These are phyloP conservation scores for Sepiola atlantica DNA, from an alignment of 2,888 invertebrate genomes.

Conservation along the genomic window DNA sequence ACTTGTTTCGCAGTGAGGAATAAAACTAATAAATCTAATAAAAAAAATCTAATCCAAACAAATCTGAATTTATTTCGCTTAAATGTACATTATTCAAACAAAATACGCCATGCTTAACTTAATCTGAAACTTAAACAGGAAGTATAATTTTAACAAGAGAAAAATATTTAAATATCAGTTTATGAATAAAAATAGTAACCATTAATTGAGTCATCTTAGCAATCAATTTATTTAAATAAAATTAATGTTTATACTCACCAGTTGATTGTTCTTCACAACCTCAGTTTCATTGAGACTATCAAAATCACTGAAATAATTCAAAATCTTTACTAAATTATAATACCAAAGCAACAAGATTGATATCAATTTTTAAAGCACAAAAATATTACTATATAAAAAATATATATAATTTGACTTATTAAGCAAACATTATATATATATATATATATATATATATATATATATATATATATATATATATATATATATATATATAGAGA, in stretches of 20 bases:
- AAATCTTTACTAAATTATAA: neutral
- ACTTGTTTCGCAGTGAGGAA: neutral
- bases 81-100: neutral
- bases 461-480: too few species aligned
- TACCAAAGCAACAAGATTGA: neutral
- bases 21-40: neutral
- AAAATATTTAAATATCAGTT: neutral
- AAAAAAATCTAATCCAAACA: neutral
- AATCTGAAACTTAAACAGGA: too few species aligned
- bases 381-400: neutral
- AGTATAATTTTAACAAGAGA: too few species aligned
- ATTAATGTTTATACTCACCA: constrained; percentile 68
- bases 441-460: too few species aligned
- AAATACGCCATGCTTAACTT: neutral
- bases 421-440: too few species aligned
- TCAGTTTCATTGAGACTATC: constrained; percentile 81
- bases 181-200: neutral
- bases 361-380: neutral
- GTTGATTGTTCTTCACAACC: constrained; percentile 83
- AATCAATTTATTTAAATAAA: neutral
- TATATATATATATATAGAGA: too few species aligned
- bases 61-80: neutral
- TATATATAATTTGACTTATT: neutral
- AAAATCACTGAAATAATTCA: constrained; percentile 80
- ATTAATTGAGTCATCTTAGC: neutral